phyloP scores from a whole-genome alignment of 2,888 invertebrate species.

The Trisateles emortualis region DNA sequence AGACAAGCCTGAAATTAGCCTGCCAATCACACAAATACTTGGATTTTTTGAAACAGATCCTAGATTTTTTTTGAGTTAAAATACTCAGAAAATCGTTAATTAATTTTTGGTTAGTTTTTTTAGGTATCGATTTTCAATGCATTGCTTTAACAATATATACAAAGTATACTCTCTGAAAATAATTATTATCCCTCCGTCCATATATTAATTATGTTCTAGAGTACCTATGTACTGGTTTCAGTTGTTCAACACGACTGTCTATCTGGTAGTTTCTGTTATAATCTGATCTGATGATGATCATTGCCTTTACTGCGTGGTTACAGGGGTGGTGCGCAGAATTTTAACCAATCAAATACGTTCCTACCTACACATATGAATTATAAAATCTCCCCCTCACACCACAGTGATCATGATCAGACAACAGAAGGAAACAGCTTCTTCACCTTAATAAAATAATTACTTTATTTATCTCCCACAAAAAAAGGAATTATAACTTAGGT shows the following conservation, averaged over 20 bases:
- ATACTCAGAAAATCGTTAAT: neutral
- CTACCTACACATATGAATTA: no score
- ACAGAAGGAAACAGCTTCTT: neutral
- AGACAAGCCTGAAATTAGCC: no score
- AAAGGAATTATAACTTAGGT: no score
- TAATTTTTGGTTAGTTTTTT: neutral
- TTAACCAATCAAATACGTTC: no score
- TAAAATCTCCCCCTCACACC: no score
- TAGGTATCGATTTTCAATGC: no score
- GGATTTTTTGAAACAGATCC: neutral
- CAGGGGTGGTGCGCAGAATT: no score
- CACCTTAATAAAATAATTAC: no score
- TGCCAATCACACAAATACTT: neutral
- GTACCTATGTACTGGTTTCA: neutral
- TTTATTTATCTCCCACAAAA: no score
- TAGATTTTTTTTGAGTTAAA: neutral
- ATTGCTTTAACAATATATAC: neutral
- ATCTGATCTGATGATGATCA: neutral
- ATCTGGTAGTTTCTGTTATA: neutral
- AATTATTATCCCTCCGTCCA: constrained; percentile 5
- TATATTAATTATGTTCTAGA: neutral
- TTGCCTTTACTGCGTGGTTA: no score
- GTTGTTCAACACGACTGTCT: neutral
- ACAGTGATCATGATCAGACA: no score
- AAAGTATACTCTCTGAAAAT: neutral